Conservation (phyloP, 2,113 vertebrate genomes). For the Cricetomys ansorgei region DNA sequence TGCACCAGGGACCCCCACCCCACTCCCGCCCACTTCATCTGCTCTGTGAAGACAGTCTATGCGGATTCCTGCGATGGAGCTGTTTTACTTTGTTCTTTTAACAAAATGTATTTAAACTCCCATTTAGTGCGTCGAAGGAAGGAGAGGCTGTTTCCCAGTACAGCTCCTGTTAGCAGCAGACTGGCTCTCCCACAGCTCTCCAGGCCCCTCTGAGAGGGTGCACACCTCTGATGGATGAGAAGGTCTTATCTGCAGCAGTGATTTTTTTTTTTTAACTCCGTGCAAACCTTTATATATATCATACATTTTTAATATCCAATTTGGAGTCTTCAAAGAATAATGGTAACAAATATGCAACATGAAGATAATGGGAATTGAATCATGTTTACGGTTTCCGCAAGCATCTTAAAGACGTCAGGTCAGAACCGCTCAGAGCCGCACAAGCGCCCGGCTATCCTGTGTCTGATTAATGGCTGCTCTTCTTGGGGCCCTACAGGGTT, state of each 20-base stretch:
- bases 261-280: conserved; percentile 75
- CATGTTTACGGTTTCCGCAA: conserved; percentile 80
- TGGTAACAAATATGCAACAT: conserved; percentile 65
- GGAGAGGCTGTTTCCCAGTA: not conserved
- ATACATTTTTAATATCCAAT: conserved; percentile 82
- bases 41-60: not conserved
- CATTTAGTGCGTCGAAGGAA: not conserved
- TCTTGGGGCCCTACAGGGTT: conserved; percentile 78
- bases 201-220: conserved; percentile 63
- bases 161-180: not conserved
- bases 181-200: not conserved
- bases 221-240: conserved; percentile 56
- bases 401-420: conserved; percentile 64
- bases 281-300: conserved; percentile 77
- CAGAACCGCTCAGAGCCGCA: conserved; percentile 51
- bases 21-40: not conserved
- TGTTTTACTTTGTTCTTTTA: conserved; percentile 52
- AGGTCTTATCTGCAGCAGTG: conserved; percentile 62
- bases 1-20: not conserved
- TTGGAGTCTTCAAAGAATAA: conserved; percentile 80
- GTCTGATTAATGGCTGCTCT: conserved; percentile 74
- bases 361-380: conserved; percentile 81
- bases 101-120: conserved; percentile 56
- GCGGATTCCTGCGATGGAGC: not conserved
- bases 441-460: conserved; percentile 26